phyloP scores from a whole-genome alignment of 1,140 invertebrate genomes.

The Mycetomoellerius zeteki region DNA sequence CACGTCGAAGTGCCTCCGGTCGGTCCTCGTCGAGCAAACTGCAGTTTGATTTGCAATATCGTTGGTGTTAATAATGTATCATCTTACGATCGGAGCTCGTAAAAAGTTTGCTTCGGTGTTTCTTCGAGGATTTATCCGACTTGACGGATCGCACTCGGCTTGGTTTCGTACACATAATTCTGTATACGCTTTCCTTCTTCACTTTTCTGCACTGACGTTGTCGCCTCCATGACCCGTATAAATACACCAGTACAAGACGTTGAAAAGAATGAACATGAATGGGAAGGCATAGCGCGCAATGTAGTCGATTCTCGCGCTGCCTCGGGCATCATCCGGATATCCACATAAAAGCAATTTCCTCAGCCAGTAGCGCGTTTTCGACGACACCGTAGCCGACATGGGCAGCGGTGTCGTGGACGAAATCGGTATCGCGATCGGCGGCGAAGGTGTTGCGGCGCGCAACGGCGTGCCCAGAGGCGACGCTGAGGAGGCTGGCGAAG shows the following conservation, averaged over 20 bases:
- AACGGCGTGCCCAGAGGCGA: constrained; percentile 72
- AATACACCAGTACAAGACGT: constrained; percentile 97
- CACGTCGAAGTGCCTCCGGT: constrained; percentile 18
- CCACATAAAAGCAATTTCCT: constrained; percentile 87
- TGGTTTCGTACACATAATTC: neutral
- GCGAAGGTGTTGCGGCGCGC: constrained; percentile 68
- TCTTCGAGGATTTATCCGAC: constrained; percentile 7
- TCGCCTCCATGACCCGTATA: constrained; percentile 93
- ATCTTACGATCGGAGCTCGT: neutral
- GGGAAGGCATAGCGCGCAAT: constrained; percentile 97
- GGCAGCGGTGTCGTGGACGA: constrained; percentile 77
- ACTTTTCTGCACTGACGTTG: constrained; percentile 69
- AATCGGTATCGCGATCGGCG: constrained; percentile 75
- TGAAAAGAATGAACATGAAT: constrained; percentile 97
- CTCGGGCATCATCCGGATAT: constrained; percentile 88
- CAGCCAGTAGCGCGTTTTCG: constrained; percentile 75
- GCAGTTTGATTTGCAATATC: neutral
- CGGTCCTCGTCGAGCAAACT: constrained; percentile 1
- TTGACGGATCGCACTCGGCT: neutral
- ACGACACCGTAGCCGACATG: constrained; percentile 59
- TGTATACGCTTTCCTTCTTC: constrained; percentile 30
- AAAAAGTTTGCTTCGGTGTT: neutral
- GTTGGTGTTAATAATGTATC: neutral
- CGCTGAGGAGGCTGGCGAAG: constrained; percentile 54
- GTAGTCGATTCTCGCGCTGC: constrained; percentile 97